Evolutionary conservation across 1,140 invertebrate species (phyloP).

Genomic region (Brachionus plicatilis): DNA sequence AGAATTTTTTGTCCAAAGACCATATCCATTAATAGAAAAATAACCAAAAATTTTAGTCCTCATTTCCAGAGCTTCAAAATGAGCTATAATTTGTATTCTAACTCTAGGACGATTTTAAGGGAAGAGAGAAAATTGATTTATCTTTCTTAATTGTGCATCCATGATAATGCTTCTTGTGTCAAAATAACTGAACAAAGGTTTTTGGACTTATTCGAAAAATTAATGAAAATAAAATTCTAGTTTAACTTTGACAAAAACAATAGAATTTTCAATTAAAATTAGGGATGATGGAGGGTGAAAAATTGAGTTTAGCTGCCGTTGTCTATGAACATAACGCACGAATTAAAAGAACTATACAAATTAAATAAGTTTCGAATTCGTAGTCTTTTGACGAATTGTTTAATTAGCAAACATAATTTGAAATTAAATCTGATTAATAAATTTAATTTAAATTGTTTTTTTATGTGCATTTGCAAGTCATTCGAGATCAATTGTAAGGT

Average conservation of each 20-base stretch:
- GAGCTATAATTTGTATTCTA: no score
- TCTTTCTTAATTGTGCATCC: no score
- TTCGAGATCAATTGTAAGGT: slow-evolving; percentile 17
- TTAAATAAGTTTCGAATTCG: neutral
- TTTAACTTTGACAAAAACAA: neutral
- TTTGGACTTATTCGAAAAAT: no score
- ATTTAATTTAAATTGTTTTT: slow-evolving; percentile 26
- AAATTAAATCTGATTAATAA: slow-evolving; percentile 35
- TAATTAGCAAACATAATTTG: slow-evolving; percentile 36
- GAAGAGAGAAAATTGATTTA: no score
- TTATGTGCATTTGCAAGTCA: neutral
- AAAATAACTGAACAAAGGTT: no score
- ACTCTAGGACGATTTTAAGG: no score
- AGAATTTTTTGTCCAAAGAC: no score
- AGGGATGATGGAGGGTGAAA: neutral
- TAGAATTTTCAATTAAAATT: neutral
- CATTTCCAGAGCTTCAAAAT: no score
- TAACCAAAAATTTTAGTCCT: no score
- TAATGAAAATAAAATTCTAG: neutral
- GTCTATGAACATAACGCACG: neutral
- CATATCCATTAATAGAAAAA: no score
- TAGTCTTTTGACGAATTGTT: slow-evolving; percentile 33
- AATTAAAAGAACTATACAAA: neutral
- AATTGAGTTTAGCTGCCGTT: neutral
- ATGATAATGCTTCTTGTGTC: no score